Percentiles rank a stretch among this genome's conserved stretches.
phyloP scores from a whole-genome alignment of 1,140 invertebrate genomes.

The Zaprionus vittiger region DNA sequence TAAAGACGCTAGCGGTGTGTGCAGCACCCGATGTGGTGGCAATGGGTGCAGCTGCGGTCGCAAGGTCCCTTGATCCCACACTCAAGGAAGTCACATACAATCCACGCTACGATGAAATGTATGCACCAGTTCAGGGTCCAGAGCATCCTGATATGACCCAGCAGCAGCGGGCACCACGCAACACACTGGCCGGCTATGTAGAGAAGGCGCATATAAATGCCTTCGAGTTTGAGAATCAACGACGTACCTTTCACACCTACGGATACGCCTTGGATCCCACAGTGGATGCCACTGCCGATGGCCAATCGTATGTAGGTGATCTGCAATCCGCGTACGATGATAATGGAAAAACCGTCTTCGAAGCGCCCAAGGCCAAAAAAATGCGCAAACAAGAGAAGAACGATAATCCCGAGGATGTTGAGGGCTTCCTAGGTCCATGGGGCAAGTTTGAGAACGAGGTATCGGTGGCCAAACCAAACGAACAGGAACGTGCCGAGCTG shows the following conservation, averaged over 20 bases:
- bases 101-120: slow-evolving; percentile 98
- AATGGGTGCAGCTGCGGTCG: slow-evolving; percentile 86
- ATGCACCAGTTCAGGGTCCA: slow-evolving; percentile 95
- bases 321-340: slow-evolving; percentile 87
- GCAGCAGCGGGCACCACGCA: slow-evolving; percentile 94
- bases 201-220: slow-evolving; percentile 98
- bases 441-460: slow-evolving; percentile 96
- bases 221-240: slow-evolving; percentile 99
- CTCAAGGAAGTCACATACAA: slow-evolving; percentile 94
- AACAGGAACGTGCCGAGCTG: slow-evolving; percentile 95
- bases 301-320: slow-evolving; percentile 89
- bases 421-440: slow-evolving; percentile 99
- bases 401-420: slow-evolving; percentile 95
- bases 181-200: slow-evolving; percentile 97
- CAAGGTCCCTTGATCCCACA: slow-evolving; percentile 89
- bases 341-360: slow-evolving; percentile 95
- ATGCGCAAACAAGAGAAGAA: slow-evolving; percentile 97
- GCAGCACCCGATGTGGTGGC: slow-evolving; percentile 92
- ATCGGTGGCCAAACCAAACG: slow-evolving; percentile 93
- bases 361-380: slow-evolving; percentile 90
- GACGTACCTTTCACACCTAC: slow-evolving; percentile 97
- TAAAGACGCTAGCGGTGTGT: slow-evolving; percentile 88
- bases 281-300: slow-evolving; percentile 88
- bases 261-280: slow-evolving; percentile 98
- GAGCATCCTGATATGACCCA: slow-evolving; percentile 96